Percentiles rank a stretch among this genome's conserved stretches.
Evolutionary conservation across 2,888 invertebrate genomes (phyloP).

Genomic region (Oeneis ivallda): DNA sequence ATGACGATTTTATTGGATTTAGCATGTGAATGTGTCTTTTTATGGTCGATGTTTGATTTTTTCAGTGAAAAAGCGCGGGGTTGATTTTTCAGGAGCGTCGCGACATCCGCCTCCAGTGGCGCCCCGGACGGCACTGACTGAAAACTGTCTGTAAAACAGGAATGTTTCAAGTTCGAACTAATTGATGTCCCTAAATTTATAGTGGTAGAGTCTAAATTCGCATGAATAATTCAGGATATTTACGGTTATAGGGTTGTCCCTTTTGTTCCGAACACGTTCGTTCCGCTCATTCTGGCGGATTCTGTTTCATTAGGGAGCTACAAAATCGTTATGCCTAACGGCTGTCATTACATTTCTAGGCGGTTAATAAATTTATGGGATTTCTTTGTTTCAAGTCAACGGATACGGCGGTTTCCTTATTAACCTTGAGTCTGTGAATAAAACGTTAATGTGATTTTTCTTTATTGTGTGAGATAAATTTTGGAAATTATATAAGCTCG

Average conservation of each 20-base stretch:
- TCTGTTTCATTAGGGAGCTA: conserved; percentile 60
- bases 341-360: conserved; percentile 46
- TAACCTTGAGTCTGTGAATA: background rate
- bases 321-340: conserved; percentile 58
- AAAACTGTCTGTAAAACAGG: conserved; percentile 48
- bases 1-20: conserved; percentile 10
- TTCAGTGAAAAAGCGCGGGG: conserved; percentile 52
- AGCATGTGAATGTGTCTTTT: conserved; percentile 17
- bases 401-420: conserved; percentile 3
- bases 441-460: background rate
- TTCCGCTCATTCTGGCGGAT: conserved; percentile 64
- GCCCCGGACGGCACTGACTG: conserved; percentile 76
- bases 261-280: conserved; percentile 69
- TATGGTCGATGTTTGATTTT: conserved; percentile 30
- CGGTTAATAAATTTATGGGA: conserved; percentile 32
- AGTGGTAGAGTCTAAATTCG: conserved; percentile 26
- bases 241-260: conserved; percentile 66
- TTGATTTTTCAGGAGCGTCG: conserved; percentile 55
- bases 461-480: background rate
- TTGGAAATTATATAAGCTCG: background rate
- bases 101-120: conserved; percentile 75
- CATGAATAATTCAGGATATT: conserved; percentile 44
- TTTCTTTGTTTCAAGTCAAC: conserved; percentile 13
- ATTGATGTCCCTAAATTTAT: conserved; percentile 25
- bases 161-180: conserved; percentile 13